Base-by-base conservation (phyloP, 2,797 vertebrate genomes). In the Orientallactaga sibirica region DNA sequence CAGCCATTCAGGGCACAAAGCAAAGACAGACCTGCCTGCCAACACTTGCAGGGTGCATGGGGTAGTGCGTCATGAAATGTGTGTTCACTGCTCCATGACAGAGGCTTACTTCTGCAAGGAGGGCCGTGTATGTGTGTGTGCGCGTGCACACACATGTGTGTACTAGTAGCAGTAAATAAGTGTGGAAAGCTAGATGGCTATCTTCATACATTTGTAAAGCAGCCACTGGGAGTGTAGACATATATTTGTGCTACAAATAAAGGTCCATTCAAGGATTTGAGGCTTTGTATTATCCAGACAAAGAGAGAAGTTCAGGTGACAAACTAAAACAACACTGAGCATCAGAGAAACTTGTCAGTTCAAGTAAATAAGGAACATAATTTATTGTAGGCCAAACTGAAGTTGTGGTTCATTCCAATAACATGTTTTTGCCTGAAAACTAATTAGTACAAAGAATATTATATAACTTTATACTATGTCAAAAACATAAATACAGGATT, bases 261-360 rank as follows among this genome's bases (percentile, higher is more conserved):
- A 94, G 67, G 64, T 85, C 95, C 70, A 67, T 48, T 92, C 80
- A 70, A 2, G 78, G 90, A 78, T 77, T 66, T 29, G 86, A 75
- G 80, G 79, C 91, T 37, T 86, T 41, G 22, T 90, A 14, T 96
- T 90, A 66, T 93, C 84, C 97, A 88, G 62, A 52, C 33, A 19
- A 74, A 68, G 24, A 91, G 14, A 61, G n/a, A 37, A 71, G 6
- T 41, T 64, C 1, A 24, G 12, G 27, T 37, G 52, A 62, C 33
- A 73, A 77, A 58, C 33, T 37, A 25, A 48, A 74, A 33, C n/a
- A 52, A 27, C 29, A 68, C 2, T 7, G 14, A 33, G 25, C 55
- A 52, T 25, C 58, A 6, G 91, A 48, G 48, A 61, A 66, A 78
- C 24, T 62, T 3, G 25, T 71, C 41, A 0, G 0, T 92, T 88